A percentile compares a stretch with the other conserved stretches of the same genome.
phyloP scores from a whole-genome alignment of 1,140 invertebrate genomes.

The Drosophila quadrilineata region DNA sequence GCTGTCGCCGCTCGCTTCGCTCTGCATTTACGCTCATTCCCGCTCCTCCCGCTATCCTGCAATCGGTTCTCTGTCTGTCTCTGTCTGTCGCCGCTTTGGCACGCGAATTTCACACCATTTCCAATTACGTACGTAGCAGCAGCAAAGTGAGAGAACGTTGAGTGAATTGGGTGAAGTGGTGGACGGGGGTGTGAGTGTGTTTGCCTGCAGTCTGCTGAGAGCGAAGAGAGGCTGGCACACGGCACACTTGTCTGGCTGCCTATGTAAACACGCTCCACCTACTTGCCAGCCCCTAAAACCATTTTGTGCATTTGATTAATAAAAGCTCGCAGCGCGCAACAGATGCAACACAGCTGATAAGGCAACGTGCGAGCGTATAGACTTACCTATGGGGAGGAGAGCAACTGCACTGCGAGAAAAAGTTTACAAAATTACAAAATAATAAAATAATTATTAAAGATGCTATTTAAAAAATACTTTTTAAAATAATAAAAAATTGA shows the following conservation, averaged over 20 bases:
- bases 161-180: no score
- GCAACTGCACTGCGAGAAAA: background rate
- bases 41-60: background rate
- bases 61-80: background rate
- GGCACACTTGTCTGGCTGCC: slow-evolving; percentile 53
- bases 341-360: slow-evolving; percentile 69
- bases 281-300: slow-evolving; percentile 75
- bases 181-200: no score
- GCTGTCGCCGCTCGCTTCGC: background rate
- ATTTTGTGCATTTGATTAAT: slow-evolving; percentile 81
- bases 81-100: slow-evolving; percentile 40
- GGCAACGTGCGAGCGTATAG: slow-evolving; percentile 41
- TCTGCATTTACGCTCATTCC: background rate
- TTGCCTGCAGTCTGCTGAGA: slow-evolving; percentile 1
- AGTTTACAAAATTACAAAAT: no score
- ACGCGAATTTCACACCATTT: slow-evolving; percentile 79
- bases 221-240: slow-evolving; percentile 20
- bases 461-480: no score
- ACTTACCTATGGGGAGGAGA: slow-evolving; percentile 15
- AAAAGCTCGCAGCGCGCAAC: slow-evolving; percentile 71
- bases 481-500: no score
- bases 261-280: slow-evolving; percentile 78
- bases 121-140: slow-evolving; percentile 49
- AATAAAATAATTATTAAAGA: no score
- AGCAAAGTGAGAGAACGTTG: no score